Evolutionary conservation across 2,797 vertebrate genomes (phyloP), one percentile per base, ranked within the genome.

Genomic region (Sebastes paucispinis): DNA sequence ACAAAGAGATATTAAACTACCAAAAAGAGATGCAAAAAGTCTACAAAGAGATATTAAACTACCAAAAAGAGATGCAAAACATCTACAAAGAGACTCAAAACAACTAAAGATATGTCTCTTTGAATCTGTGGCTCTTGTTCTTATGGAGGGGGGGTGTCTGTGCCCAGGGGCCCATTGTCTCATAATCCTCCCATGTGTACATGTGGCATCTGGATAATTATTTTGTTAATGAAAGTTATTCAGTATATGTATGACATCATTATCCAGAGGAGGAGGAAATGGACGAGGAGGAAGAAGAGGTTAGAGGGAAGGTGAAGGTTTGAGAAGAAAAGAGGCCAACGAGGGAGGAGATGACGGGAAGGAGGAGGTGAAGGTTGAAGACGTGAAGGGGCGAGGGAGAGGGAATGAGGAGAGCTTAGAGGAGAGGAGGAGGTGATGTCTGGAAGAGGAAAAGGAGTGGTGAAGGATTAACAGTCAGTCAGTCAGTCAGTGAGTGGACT

Each of bases 391-490:
- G 57, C 43, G 70, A 67, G 10, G 8, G 34, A 47, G 70, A 67
- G 14, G 8, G 34, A 47, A 47, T 25, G 8, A 36, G 79, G 54
- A 8, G 66, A 65, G 29, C 5, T 39, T 14, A 39, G 5, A 39
- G 60, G 60, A 27, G n/a, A 68, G 20, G 47, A 36, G 66, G 34
- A 59, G 16, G 12, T 8, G 64, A 52, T 52, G 50, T 2, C 20
- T 52, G n/a, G 55, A 58, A 24, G 55, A 58, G 24, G 55, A 25
- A 32, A 58, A 77, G 81, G 77, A 81, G 74, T 60, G 83, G 32
- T 86, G 80, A 86, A 75, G 77, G 87, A 87, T 81, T 85, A 89
- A 88, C 84, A 75, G 73, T 64, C 88, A 77, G 90, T 86, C 55
- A 27, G 25, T 27, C 54, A 57, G 54, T 58, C 12, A n/a, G n/a